Conservation (phyloP, 2,888 invertebrate species). For the Cataglyphis albicans region DNA sequence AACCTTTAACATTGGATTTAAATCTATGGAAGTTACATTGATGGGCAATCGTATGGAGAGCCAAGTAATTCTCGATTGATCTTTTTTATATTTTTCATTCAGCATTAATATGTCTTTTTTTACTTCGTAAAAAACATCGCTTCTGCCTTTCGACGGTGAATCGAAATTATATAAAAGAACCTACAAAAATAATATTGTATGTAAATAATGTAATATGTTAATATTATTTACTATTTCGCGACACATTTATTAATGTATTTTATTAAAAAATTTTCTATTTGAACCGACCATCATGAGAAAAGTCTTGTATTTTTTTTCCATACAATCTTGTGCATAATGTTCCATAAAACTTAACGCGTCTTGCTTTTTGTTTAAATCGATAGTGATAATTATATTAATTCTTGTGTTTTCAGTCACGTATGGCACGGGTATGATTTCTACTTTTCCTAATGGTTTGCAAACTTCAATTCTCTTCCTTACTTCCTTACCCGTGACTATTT, state of each 20-base stretch:
- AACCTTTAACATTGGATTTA: constrained; percentile 85
- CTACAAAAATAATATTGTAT: constrained; percentile 76
- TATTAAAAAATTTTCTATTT: constrained; percentile 22
- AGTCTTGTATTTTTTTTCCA: constrained; percentile 93
- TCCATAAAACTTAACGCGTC: constrained; percentile 90
- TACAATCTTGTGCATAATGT: constrained; percentile 90
- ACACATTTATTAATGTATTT: neutral
- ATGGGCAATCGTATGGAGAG: constrained; percentile 89
- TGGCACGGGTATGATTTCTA: constrained; percentile 96
- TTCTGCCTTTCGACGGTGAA: constrained; percentile 89
- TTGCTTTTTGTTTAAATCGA: constrained; percentile 87
- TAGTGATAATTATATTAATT: constrained; percentile 92
- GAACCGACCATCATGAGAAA: constrained; percentile 90
- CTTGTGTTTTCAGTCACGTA: constrained; percentile 98
- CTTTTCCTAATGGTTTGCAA: constrained; percentile 93
- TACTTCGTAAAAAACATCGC: constrained; percentile 88
- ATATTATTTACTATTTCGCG: neutral
- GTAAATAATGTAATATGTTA: constrained; percentile 13
- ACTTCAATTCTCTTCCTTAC: constrained; percentile 91
- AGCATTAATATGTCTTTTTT: constrained; percentile 89
- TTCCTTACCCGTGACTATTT: constrained; percentile 85
- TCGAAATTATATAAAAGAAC: constrained; percentile 90
- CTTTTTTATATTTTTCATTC: constrained; percentile 89
- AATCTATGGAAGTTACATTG: constrained; percentile 73
- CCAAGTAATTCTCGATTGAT: constrained; percentile 90